A percentile compares a stretch with the other conserved stretches of the same genome.
phyloP scores from a whole-genome alignment of 2,888 invertebrate species.

The Eumacrocentrus americanus region DNA sequence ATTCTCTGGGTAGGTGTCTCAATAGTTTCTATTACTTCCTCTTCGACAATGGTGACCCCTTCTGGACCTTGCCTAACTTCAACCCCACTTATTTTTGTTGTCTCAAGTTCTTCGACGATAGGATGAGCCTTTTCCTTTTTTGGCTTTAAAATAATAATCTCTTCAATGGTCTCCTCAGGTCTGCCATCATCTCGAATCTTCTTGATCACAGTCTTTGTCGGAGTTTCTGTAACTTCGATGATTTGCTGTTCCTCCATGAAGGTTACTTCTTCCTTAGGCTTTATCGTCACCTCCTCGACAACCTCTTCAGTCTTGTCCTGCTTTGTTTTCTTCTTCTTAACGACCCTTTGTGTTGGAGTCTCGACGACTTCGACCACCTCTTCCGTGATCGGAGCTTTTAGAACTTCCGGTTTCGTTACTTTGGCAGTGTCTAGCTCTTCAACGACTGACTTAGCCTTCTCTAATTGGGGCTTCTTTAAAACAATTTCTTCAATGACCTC shows the following conservation, averaged over 20 bases:
- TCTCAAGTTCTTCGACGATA: constrained; percentile 55
- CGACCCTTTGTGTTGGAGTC: constrained; percentile 14
- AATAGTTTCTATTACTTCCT: constrained; percentile 52
- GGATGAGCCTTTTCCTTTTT: constrained; percentile 40
- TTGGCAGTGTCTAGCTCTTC: constrained; percentile 1
- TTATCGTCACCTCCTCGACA: too few relatives aligned
- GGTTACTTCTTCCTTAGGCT: neutral
- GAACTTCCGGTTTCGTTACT: neutral
- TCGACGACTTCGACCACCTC: constrained; percentile 6
- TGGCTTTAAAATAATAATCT: constrained; percentile 34
- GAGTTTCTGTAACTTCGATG: constrained; percentile 37
- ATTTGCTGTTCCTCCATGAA: neutral
- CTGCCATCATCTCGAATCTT: too few relatives aligned
- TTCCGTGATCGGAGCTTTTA: constrained; percentile 28
- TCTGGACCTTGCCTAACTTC: constrained; percentile 24
- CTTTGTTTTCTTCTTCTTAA: constrained; percentile 36
- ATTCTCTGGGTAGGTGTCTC: constrained; percentile 60
- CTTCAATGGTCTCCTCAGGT: constrained; percentile 40
- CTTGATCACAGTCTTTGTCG: constrained; percentile 31
- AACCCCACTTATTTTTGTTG: constrained; percentile 43
- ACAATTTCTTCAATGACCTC: constrained; percentile 40
- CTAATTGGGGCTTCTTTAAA: constrained; percentile 29
- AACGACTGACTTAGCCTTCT: constrained; percentile 31
- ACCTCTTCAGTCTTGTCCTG: constrained; percentile 23
- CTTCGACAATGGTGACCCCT: constrained; percentile 42